Conservation (phyloP, 2,797 vertebrate genomes). For the Triplophysa bombifrons region DNA sequence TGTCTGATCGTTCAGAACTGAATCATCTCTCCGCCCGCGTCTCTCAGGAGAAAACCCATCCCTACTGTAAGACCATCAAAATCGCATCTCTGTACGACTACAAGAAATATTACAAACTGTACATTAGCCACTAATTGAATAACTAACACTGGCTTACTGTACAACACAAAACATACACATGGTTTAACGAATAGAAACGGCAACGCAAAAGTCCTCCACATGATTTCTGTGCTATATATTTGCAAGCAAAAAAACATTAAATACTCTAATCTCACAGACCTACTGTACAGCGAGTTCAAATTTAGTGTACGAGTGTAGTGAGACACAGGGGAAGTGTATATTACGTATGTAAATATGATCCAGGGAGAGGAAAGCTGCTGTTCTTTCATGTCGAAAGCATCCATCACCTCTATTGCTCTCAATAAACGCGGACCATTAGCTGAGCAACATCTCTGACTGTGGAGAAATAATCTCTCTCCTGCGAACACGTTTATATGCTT, state of each 20-base stretch:
- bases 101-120: conserved; percentile 52
- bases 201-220: background rate
- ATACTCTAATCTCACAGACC: background rate
- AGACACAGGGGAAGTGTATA: conserved; percentile 4
- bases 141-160: conserved; percentile 32
- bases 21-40: conserved; percentile 6
- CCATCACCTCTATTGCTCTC: conserved; percentile 59
- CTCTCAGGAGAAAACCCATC: background rate
- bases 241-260: too few relatives aligned
- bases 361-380: background rate
- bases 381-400: conserved; percentile 51
- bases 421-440: conserved; percentile 49
- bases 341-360: conserved; percentile 38
- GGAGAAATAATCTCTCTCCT: conserved; percentile 25
- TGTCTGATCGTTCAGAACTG: background rate
- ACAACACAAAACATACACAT: conserved; percentile 13
- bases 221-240: too few relatives aligned
- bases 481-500: conserved; percentile 31
- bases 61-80: background rate
- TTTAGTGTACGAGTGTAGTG: background rate
- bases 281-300: background rate
- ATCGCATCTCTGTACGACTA: conserved; percentile 9
- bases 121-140: conserved; percentile 57
- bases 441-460: conserved; percentile 14
- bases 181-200: background rate